Evolutionary conservation across 2,113 vertebrate genomes (phyloP).

Genomic region (Ondatra zibethicus): DNA sequence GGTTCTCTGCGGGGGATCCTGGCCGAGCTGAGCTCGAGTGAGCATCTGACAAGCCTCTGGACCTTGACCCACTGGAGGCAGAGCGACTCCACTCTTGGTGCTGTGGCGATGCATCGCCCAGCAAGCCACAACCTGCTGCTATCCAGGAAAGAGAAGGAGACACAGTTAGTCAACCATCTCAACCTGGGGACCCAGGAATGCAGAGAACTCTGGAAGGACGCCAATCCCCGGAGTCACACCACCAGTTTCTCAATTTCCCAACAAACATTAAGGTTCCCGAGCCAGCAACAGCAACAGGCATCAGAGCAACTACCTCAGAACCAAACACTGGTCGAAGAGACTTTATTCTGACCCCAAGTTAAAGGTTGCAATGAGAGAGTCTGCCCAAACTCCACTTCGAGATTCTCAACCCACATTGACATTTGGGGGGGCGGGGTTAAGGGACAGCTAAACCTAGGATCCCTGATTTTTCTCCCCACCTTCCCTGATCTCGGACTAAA

Average conservation of each 20-base stretch:
- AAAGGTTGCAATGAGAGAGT: neutral
- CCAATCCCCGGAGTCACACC: neutral
- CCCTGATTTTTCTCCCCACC: neutral
- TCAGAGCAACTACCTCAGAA: neutral
- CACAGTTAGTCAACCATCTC: neutral
- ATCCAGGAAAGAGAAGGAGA: neutral
- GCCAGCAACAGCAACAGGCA: neutral
- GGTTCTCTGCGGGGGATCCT: slow-evolving; percentile 84
- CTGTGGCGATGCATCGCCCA: slow-evolving; percentile 75
- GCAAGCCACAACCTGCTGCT: neutral
- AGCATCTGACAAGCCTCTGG: slow-evolving; percentile 70
- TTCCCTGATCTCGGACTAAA: neutral
- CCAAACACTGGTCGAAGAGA: neutral
- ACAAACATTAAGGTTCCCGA: neutral
- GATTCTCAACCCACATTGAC: neutral
- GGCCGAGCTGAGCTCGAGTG: slow-evolving; percentile 65
- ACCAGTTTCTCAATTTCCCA: neutral
- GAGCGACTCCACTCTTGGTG: slow-evolving; percentile 65
- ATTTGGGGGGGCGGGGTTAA: neutral
- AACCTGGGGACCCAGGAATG: neutral
- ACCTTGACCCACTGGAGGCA: slow-evolving; percentile 79
- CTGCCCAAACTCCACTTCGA: neutral
- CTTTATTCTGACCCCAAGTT: neutral
- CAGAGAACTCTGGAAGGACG: neutral
- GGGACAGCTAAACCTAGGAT: neutral